Percentiles rank a stretch among this genome's conserved stretches.
Conservation (phyloP, 2,797 vertebrate genomes). For the Falco novaeseelandiae region DNA sequence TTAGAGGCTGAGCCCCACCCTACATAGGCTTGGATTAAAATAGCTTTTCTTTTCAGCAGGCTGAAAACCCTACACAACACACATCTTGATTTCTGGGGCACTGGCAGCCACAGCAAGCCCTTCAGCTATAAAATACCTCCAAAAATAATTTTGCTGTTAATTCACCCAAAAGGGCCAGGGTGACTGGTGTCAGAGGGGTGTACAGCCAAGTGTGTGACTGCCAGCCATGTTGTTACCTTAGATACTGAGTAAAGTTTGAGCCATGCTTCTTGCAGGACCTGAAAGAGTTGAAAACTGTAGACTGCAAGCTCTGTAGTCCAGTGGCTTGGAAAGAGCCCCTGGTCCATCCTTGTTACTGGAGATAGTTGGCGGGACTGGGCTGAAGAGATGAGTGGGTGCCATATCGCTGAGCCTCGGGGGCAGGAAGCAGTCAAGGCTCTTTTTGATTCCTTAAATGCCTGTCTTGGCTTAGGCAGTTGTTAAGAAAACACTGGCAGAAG, state of each 20-base stretch:
- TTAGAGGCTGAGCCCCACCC: slow-evolving; percentile 74
- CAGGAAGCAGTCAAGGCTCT: neutral
- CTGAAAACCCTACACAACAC: slow-evolving; percentile 31
- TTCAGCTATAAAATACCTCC: slow-evolving; percentile 11
- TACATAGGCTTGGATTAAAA: slow-evolving; percentile 71
- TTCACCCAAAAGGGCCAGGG: neutral
- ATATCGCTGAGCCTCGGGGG: accelerated
- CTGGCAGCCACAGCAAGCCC: slow-evolving; percentile 1
- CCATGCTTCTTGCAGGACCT: neutral
- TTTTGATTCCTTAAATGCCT: neutral
- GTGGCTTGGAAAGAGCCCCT: neutral
- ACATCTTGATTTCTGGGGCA: neutral
- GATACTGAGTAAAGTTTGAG: neutral
- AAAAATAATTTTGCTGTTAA: neutral
- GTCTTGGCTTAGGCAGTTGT: neutral
- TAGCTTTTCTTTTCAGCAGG: slow-evolving; percentile 69
- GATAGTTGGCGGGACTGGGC: neutral
- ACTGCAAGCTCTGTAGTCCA: neutral
- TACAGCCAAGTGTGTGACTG: neutral
- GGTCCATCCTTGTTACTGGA: neutral
- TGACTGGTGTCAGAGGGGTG: neutral
- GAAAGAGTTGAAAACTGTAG: neutral
- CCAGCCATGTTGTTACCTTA: accelerated
- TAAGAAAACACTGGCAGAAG: neutral
- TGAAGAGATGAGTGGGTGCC: neutral